Conservation (phyloP, 1,140 invertebrate genomes). For the Temnothorax nylanderi region DNA sequence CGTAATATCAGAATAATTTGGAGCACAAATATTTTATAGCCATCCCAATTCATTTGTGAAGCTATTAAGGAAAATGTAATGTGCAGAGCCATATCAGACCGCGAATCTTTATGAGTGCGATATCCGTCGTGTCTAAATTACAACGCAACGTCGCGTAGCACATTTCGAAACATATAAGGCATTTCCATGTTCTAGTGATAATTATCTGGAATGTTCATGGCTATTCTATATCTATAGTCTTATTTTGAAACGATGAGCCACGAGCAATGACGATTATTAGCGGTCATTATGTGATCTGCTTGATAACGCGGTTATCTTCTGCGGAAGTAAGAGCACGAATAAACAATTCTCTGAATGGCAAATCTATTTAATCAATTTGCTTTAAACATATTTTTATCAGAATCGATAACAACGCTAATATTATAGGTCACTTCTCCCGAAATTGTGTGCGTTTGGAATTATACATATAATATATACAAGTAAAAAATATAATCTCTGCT, state of each 20-base stretch:
- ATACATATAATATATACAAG: background rate
- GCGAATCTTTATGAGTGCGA: constrained; percentile 45
- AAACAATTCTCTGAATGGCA: background rate
- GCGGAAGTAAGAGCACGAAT: background rate
- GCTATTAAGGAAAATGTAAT: constrained; percentile 49
- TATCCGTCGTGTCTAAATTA: constrained; percentile 39
- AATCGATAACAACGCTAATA: background rate
- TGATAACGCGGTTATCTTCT: constrained; percentile 21
- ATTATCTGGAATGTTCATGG: constrained; percentile 31
- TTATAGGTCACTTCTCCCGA: background rate
- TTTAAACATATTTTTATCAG: constrained; percentile 22
- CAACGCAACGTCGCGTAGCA: constrained; percentile 10
- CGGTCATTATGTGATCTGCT: background rate
- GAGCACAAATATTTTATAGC: constrained; percentile 32
- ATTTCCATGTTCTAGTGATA: constrained; percentile 22
- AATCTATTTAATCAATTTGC: constrained; percentile 14
- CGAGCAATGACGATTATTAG: constrained; percentile 16
- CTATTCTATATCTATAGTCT: background rate
- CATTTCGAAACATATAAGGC: constrained; percentile 27
- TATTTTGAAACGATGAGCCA: background rate
- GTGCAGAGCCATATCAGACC: background rate
- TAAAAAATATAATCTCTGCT: background rate
- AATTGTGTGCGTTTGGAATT: constrained; percentile 1
- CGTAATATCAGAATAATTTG: constrained; percentile 13
- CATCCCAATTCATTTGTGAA: constrained; percentile 34